Evolutionary conservation across 2,113 vertebrate genomes (phyloP).

Genomic region (Hippocampus zosterae): DNA sequence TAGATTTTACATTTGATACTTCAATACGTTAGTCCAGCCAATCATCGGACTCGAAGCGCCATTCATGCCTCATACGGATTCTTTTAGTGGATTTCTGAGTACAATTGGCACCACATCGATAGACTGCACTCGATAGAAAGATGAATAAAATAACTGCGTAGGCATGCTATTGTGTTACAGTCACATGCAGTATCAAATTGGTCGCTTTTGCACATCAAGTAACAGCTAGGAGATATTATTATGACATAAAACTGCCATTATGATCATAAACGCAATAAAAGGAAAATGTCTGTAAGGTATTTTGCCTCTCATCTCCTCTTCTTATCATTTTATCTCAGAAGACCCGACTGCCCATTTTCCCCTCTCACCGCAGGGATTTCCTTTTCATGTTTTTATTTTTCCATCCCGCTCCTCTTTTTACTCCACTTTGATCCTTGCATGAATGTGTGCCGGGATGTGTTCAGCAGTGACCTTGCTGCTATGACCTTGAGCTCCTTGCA

Average conservation of each 20-base stretch:
- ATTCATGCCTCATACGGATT: constrained; percentile 4
- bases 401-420: neutral
- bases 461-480: constrained; percentile 21
- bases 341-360: constrained; percentile 10
- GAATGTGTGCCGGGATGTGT: constrained; percentile 19
- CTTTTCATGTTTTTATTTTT: constrained; percentile 18
- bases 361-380: constrained; percentile 9
- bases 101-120: constrained; percentile 33
- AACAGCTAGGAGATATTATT: neutral
- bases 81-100: constrained; percentile 34
- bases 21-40: constrained; percentile 38
- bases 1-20: constrained; percentile 36
- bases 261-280: constrained; percentile 28
- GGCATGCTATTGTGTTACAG: constrained; percentile 18
- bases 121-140: constrained; percentile 5
- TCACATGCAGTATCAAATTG: constrained; percentile 4
- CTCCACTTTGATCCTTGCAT: constrained; percentile 32
- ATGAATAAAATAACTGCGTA: constrained; percentile 26
- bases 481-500: constrained; percentile 21
- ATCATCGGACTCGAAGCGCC: constrained; percentile 28
- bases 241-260: constrained; percentile 47
- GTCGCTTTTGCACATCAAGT: constrained; percentile 8
- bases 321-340: constrained; percentile 38
- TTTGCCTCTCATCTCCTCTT: constrained; percentile 19
- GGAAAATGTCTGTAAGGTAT: constrained; percentile 26